Conservation (phyloP, 2,888 invertebrate species). For the Zele albiditarsus region DNA sequence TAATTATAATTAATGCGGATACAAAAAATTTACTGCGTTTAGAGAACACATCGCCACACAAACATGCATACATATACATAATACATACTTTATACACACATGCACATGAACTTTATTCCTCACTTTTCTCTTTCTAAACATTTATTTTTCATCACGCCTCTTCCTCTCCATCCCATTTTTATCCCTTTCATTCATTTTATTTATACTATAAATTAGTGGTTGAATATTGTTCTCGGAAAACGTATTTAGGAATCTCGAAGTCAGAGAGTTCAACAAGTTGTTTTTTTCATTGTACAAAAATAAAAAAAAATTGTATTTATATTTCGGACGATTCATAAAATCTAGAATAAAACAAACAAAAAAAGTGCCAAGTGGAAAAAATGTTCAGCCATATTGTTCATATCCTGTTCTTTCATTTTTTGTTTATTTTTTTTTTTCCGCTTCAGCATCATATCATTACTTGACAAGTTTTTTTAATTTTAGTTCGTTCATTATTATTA, state of each 20-base stretch:
- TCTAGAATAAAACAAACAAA: slow-evolving; percentile 35
- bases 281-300: slow-evolving; percentile 51
- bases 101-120: slow-evolving; percentile 14
- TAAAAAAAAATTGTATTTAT: slow-evolving; percentile 38
- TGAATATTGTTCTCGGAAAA: slow-evolving; percentile 29
- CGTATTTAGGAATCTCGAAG: slow-evolving; percentile 34
- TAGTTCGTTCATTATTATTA: neutral
- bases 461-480: neutral
- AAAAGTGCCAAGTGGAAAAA: slow-evolving; percentile 67
- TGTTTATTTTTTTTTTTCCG: slow-evolving; percentile 44
- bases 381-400: slow-evolving; percentile 50
- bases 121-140: slow-evolving; percentile 13
- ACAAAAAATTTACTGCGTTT: slow-evolving; percentile 33
- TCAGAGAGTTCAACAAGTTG: slow-evolving; percentile 41
- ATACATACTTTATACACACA: slow-evolving; percentile 7
- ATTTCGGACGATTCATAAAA: slow-evolving; percentile 37
- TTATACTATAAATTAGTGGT: slow-evolving; percentile 17
- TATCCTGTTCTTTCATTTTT: slow-evolving; percentile 46
- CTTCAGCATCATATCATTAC: neutral
- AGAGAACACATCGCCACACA: slow-evolving; percentile 30
- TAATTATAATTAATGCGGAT: slow-evolving; percentile 23
- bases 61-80: slow-evolving; percentile 15
- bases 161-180: neutral
- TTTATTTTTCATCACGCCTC: slow-evolving; percentile 13
- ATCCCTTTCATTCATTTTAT: slow-evolving; percentile 6